Evolutionary conservation across 1,140 invertebrate species (phyloP), one percentile per base, ranked within the genome.

Genomic region (Pentalonia nigronervosa): DNA sequence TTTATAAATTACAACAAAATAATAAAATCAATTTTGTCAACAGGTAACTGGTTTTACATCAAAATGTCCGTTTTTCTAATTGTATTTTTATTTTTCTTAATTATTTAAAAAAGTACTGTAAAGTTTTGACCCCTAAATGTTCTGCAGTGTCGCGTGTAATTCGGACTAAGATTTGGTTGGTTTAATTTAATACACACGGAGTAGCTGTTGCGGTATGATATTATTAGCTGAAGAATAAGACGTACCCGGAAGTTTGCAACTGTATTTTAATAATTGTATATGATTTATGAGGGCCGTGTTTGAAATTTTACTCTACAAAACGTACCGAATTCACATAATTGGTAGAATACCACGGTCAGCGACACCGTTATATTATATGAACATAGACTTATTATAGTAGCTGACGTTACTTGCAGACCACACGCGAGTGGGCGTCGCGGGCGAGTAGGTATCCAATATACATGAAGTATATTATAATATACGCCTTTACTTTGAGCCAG

Each of bases 181-280:
- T n/a, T 14, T 67, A 17, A 76, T 30, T n/a, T n/a, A n/a, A 67
- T 67, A n/a, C 14, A 76, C 30, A n/a, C 4, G 4, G 60, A n/a
- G n/a, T 76, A 14, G 9, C 30, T 76, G 14, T 76, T 17, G 14
- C n/a, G 60, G 60, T 76, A 21, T 4, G 14, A 76, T 76, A n/a
- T 76, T 76, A 34, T 76, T 53, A 53, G 50, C 21, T 23, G 50
- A 23, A 53, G 50, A 53, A 21, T 20, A 76, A 76, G 30, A n/a
- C 30, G 60, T 14, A 76, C 17, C 30, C 11, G 60, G 60, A 76
- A n/a, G 60, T 34, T 76, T 34, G 60, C n/a, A 76, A 76, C 60
- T 76, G 60, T n/a, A n/a, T 14, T 76, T n/a, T 76, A 76, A n/a
- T 76, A 76, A 76, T 76, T 76, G 60, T n/a, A n/a, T n/a, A 76